Conservation (phyloP, 1,140 invertebrate genomes). For the Copidosoma floridanum region DNA sequence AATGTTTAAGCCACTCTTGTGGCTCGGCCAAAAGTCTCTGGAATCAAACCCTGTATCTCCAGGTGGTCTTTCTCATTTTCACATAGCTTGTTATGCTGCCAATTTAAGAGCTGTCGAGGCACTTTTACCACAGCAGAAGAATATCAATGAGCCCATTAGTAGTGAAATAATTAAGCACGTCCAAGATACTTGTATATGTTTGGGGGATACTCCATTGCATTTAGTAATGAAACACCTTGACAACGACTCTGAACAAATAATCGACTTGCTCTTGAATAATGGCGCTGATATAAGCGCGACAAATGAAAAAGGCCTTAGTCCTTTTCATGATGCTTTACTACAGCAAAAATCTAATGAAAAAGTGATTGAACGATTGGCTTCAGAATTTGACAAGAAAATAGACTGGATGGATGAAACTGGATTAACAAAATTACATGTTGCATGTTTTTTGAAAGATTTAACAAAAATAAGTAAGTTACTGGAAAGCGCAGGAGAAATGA, state of each 20-base stretch:
- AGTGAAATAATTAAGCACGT: neutral
- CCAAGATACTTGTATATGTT: neutral
- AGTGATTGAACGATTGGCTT: too few relatives aligned
- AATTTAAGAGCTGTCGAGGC: neutral
- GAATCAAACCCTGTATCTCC: neutral
- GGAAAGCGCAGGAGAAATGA: too few relatives aligned
- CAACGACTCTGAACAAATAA: too few relatives aligned
- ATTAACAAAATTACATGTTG: neutral
- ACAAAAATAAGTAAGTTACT: too few relatives aligned
- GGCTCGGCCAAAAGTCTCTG: neutral
- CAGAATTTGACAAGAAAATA: too few relatives aligned
- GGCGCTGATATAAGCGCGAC: neutral
- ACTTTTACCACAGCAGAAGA: neutral
- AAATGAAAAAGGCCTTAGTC: neutral
- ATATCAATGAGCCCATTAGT: neutral
- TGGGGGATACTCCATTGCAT: neutral
- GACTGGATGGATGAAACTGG: neutral
- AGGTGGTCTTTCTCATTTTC: neutral
- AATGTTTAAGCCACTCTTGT: neutral
- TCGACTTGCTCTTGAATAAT: neutral
- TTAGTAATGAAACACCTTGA: neutral
- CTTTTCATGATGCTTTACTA: neutral
- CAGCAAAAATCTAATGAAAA: too few relatives aligned
- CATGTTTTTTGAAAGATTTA: too few relatives aligned
- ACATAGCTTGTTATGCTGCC: neutral